These are phyloP conservation scores for Geococcyx californianus DNA, from an alignment of 2,113 vertebrate genomes.

Conservation along the genomic window DNA sequence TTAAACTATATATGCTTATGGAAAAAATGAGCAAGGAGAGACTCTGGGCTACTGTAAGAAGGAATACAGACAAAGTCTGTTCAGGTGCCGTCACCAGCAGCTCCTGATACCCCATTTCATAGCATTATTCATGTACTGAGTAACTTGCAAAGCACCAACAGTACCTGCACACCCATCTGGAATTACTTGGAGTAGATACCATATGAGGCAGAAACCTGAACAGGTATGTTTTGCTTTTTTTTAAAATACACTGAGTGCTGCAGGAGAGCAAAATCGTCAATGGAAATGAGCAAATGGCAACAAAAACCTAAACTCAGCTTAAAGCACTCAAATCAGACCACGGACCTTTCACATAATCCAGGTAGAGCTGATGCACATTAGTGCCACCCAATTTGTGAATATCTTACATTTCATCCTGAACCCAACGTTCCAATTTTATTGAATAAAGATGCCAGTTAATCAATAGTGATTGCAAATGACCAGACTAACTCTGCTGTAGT, in stretches of 20 bases:
- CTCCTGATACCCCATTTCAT: background rate
- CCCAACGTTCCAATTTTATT: background rate
- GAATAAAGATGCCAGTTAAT: background rate
- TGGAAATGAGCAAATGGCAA: background rate
- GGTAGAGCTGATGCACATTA: background rate
- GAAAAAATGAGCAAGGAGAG: background rate
- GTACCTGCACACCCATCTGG: background rate
- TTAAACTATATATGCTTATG: background rate
- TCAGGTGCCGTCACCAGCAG: background rate
- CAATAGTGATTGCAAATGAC: background rate
- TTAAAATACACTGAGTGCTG: background rate
- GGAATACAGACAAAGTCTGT: too few relatives aligned
- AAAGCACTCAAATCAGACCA: background rate
- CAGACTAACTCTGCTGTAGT: background rate
- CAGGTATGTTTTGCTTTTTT: background rate
- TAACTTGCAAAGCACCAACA: background rate
- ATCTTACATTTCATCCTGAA: background rate
- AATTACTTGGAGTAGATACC: background rate
- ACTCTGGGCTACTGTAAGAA: background rate
- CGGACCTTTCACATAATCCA: background rate
- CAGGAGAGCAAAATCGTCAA: background rate
- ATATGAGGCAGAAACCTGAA: background rate
- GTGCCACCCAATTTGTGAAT: background rate
- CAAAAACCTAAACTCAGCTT: background rate
- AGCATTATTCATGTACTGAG: accelerated